These are phyloP conservation scores for Urocynchramus pylzowi DNA, from an alignment of 2,113 vertebrate genomes.

Conservation along the genomic window DNA sequence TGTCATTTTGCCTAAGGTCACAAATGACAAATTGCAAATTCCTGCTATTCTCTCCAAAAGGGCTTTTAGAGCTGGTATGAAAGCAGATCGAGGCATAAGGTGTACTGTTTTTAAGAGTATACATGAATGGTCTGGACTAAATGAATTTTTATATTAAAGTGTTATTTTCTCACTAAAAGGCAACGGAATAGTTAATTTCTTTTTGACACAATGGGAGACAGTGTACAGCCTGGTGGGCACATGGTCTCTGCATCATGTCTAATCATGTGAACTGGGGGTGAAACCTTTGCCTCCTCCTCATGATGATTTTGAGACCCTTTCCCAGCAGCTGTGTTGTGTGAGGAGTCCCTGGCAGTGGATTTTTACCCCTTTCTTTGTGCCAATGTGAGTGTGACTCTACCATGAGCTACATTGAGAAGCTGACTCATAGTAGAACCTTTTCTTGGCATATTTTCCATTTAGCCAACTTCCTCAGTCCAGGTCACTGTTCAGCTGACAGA, in stretches of 20 bases:
- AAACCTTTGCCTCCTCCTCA: neutral
- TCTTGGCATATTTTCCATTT: neutral
- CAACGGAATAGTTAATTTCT: neutral
- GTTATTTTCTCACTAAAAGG: neutral
- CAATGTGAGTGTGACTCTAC: neutral
- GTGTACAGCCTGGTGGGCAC: neutral
- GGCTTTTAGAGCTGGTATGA: neutral
- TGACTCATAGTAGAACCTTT: neutral
- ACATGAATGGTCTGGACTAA: neutral
- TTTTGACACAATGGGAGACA: fast-evolving
- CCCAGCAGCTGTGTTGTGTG: neutral
- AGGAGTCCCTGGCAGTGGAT: neutral
- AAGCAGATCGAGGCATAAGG: neutral
- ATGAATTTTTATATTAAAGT: neutral
- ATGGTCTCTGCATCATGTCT: neutral
- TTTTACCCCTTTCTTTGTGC: neutral
- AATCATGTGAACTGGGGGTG: neutral
- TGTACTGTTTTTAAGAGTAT: neutral
- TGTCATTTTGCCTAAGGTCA: neutral
- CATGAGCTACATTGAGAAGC: neutral
- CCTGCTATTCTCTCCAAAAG: neutral
- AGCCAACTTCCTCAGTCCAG: neutral
- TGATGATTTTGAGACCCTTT: neutral
- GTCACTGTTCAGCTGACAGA: neutral
- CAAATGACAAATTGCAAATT: neutral